A percentile compares a stretch with the other conserved stretches of the same genome.
Evolutionary conservation across 92 coral and sea anemone genomes (phyloP).

Genomic region (Porites lobata): DNA sequence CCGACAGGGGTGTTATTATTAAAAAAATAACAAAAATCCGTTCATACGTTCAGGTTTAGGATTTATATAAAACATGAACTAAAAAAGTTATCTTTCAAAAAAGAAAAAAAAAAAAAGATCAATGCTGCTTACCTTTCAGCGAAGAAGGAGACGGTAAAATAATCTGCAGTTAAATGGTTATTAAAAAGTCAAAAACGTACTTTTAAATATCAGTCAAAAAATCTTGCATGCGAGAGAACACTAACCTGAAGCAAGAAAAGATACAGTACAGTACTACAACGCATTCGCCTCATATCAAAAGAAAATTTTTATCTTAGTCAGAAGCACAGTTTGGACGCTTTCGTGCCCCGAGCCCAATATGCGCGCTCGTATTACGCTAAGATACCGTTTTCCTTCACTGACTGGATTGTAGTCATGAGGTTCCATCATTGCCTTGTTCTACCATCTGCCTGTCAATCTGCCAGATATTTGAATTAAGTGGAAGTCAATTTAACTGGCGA

Average conservation of each 20-base stretch:
- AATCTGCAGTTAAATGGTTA: constrained; percentile 16
- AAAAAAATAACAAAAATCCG: not conserved
- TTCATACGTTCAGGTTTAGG: not conserved
- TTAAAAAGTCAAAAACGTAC: not conserved
- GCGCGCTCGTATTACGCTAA: no score
- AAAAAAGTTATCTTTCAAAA: not conserved
- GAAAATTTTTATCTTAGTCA: not conserved
- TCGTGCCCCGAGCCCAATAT: not conserved
- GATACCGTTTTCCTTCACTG: not conserved
- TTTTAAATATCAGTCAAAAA: not conserved
- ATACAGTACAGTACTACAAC: not conserved
- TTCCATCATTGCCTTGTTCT: not conserved
- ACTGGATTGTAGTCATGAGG: not conserved
- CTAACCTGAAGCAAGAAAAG: constrained; percentile 24
- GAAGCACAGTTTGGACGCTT: not conserved
- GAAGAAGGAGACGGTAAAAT: not conserved
- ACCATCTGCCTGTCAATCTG: constrained; percentile 47
- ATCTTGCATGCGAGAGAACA: not conserved
- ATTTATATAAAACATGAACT: no score
- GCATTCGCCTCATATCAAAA: constrained; percentile 14
- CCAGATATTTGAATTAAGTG: constrained; percentile 22
- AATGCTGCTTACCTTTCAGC: constrained; percentile 20
- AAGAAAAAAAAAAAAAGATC: not conserved
- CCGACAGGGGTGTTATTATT: no score
- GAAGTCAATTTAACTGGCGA: constrained; percentile 13